Percentiles rank a stretch among this genome's conserved stretches.
Conservation (phyloP, 2,888 invertebrate genomes). For the Dryadula phaetusa region DNA sequence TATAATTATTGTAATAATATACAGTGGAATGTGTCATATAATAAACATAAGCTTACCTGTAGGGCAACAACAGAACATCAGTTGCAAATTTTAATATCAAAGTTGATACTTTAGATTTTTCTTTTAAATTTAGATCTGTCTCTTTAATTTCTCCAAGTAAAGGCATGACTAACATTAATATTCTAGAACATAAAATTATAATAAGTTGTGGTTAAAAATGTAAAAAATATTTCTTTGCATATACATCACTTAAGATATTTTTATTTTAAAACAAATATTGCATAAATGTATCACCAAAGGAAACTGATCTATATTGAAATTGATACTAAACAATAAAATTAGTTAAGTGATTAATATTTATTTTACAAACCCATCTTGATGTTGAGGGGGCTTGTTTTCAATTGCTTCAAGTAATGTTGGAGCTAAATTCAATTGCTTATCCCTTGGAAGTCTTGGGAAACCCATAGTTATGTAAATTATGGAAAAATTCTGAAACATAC, state of each 20-base stretch:
- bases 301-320: too few species aligned
- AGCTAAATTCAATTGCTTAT: constrained; percentile 89
- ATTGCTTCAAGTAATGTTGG: constrained; percentile 90
- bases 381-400: constrained; percentile 91
- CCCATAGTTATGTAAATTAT: constrained; percentile 97
- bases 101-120: constrained; percentile 88
- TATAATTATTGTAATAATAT: neutral
- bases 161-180: constrained; percentile 92
- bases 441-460: constrained; percentile 90
- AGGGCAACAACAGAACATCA: constrained; percentile 93
- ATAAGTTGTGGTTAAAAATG: too few species aligned
- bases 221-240: too few species aligned
- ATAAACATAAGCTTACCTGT: constrained; percentile 84
- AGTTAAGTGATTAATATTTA: neutral
- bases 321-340: neutral
- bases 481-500: constrained; percentile 90
- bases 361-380: constrained; percentile 91
- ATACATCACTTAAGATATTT: too few species aligned
- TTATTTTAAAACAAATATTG: too few species aligned
- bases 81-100: constrained; percentile 90
- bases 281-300: too few species aligned
- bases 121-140: constrained; percentile 87
- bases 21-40: too few species aligned
- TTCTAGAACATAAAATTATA: constrained; percentile 70
- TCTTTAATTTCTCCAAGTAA: constrained; percentile 89